Evolutionary conservation across 2,797 vertebrate species (phyloP), one percentile per base, ranked within the genome.

Genomic region (Emys orbicularis): DNA sequence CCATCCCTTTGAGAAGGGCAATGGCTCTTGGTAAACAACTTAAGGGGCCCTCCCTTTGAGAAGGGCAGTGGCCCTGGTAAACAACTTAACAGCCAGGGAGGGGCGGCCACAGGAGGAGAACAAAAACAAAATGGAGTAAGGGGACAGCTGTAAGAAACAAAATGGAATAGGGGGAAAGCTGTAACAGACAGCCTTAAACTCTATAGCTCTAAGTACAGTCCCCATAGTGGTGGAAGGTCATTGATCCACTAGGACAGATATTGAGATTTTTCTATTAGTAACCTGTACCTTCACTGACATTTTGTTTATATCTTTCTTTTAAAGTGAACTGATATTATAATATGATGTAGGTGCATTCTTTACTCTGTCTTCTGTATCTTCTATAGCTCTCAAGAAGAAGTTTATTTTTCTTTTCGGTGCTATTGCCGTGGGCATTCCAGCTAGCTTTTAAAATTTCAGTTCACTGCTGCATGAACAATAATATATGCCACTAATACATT

Each of bases 381-480:
- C n/a, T 37, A 37, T 37, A 19, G 54, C 94, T 95, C 84, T 91
- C 10, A 83, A 92, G 92, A 91, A 68, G n/a, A 68, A 68, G 94
- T 96, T 96, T 93, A 80, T 95, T 94, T 82, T 94, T 96, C 93
- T 95, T 97, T 94, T 83, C 90, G 91, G 94, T 95, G 84, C 87
- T 95, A 92, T 96, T 96, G 84, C 80, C 87, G 80, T 88, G 96
- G 89, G 44, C 72, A 9, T 93, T 68, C 91, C 29, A 83, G 84
- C 15, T 94, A 13, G 52, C 59, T 83, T 18, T 54, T 68, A 56
- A n/a, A 56, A 84, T 49, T 94, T 57, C 29, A 44, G 84, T 87
- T 92, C 74, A 84, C 12, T 52, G 47, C 57, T 87, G 57, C 84
- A 81, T 87, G 84, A 93, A 86, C 80, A 95, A 47, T 79, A 88